Base-by-base conservation (phyloP, 1,140 invertebrate genomes). In the Phocides pigmalion region DNA sequence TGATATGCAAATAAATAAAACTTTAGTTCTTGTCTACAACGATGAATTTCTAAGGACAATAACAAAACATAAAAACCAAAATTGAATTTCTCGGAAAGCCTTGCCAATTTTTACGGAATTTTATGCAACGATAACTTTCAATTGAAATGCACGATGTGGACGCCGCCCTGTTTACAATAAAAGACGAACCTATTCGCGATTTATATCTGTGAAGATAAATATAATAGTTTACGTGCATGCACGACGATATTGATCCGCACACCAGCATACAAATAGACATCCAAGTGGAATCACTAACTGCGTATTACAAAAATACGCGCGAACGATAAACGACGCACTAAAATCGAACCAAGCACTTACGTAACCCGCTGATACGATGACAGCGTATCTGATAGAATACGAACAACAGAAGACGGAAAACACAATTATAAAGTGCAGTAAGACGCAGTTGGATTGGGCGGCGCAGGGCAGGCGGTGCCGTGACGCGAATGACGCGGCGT, bases 401-500 rank as follows among this genome's bases (percentile, higher is more conserved):
- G 42, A 54, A 62, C 64, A 66, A 64, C 46, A 16, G 20, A 54
- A 54, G 35, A 20, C 16, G 17, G 35, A 68, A 70, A 62, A 51
- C 59, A 64, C 25, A 64, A 58, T 69, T 59, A 59, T 20, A 12
- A 44, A 59, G 53, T 67, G 72, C 59, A 61, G n/a, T 79, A 74
- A 84, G 79, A 79, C 85, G 82, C 78, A 84, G 76, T 84, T 84
- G 72, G 81, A 82, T 84, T 83, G 78, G 81, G 66, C 68, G 76
- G 70, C 63, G 46, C 63, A 70, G 32, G 69, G 68, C 65, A 68
- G 66, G 63, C 68, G 67, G 11, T 66, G 66, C 62, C 63, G 79
- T 81, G 82, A 79, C 79, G 68, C 51, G 46, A 20, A 69, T 85
- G 81, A 85, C 81, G 81, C 56, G 59, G 22, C 67, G 63, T 81